Conservation (phyloP, 2,797 vertebrate genomes). For the Anguilla obscura region DNA sequence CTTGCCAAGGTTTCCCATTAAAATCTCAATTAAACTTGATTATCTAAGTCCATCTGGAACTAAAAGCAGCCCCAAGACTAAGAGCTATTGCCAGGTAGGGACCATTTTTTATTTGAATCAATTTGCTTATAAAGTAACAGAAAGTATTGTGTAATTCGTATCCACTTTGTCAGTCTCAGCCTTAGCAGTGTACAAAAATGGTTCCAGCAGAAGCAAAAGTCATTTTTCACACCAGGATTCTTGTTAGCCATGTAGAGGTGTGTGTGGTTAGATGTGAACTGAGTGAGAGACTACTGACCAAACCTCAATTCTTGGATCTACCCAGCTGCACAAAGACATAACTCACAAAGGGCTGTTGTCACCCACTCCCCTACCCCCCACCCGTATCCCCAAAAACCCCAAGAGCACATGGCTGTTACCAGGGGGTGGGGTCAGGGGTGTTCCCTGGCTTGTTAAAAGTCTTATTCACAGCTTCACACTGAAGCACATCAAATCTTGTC, state of each 20-base stretch:
- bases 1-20: background rate
- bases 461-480: slow-evolving; percentile 58
- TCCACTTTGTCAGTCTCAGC: background rate
- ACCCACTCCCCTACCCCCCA: slow-evolving; percentile 26
- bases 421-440: slow-evolving; percentile 17
- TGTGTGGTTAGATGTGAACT: background rate
- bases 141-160: too few species aligned
- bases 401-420: too few species aligned
- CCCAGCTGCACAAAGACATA: background rate
- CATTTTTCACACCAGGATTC: background rate
- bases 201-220: background rate
- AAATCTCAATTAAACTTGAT: background rate
- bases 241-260: background rate
- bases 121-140: too few species aligned
- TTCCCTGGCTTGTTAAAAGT: slow-evolving; percentile 57
- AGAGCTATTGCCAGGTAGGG: background rate
- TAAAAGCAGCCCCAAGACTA: background rate
- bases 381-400: too few species aligned
- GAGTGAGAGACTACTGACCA: background rate
- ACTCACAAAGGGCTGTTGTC: slow-evolving; percentile 55
- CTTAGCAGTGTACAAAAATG: background rate
- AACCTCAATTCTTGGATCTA: background rate
- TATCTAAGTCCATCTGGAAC: background rate
- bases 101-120: background rate
- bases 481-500: slow-evolving; percentile 34